Conservation (phyloP, 2,888 invertebrate genomes). For the Andrena marginata region DNA sequence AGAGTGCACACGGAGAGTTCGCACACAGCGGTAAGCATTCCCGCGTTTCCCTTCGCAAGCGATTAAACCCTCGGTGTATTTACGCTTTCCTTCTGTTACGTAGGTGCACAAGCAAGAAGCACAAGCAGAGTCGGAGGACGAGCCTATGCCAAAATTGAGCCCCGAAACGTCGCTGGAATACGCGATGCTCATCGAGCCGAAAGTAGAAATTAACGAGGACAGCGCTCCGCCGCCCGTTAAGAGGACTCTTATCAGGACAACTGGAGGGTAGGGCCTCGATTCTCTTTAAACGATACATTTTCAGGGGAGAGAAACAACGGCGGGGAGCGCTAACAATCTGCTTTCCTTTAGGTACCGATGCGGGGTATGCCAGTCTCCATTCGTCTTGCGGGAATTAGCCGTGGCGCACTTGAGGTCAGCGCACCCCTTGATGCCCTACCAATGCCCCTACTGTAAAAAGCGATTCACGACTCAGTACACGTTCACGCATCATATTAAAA, state of each 20-base stretch:
- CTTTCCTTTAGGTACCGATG: constrained; percentile 76
- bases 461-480: constrained; percentile 80
- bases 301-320: neutral
- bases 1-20: constrained; percentile 68
- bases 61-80: neutral
- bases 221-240: constrained; percentile 75
- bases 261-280: constrained; percentile 72
- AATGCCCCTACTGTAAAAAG: constrained; percentile 81
- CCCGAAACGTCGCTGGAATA: constrained; percentile 73
- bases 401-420: constrained; percentile 82
- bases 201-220: constrained; percentile 74
- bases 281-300: neutral
- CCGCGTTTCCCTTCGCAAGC: neutral
- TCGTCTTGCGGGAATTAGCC: constrained; percentile 79
- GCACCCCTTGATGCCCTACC: constrained; percentile 81
- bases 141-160: constrained; percentile 72
- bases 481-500: constrained; percentile 80
- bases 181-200: constrained; percentile 72
- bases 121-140: constrained; percentile 66
- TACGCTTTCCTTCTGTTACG: neutral
- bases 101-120: constrained; percentile 63
- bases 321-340: neutral
- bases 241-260: constrained; percentile 78
- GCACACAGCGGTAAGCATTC: constrained; percentile 33
- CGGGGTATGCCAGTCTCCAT: constrained; percentile 81